phyloP scores from a whole-genome alignment of 2,113 vertebrate species.

The Gadus chalcogrammus region DNA sequence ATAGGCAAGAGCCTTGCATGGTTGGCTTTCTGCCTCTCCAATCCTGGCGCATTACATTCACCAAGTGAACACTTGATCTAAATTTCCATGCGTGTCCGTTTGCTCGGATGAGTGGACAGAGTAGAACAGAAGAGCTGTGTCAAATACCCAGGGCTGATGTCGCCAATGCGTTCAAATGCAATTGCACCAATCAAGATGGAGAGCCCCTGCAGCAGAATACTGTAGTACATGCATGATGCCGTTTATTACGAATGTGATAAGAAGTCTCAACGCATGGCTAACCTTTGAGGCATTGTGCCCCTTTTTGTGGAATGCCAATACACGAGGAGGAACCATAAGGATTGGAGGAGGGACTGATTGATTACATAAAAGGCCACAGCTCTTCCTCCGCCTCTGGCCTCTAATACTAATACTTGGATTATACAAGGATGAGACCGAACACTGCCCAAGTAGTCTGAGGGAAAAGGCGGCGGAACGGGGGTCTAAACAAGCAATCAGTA shows the following conservation, averaged over 20 bases:
- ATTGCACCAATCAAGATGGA: slow-evolving; percentile 53
- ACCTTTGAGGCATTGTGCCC: no score
- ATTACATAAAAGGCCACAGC: no score
- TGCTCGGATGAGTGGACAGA: slow-evolving; percentile 32
- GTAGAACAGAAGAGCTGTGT: slow-evolving; percentile 32
- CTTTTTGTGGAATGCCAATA: no score
- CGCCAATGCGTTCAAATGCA: slow-evolving; percentile 60
- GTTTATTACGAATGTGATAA: slow-evolving; percentile 4
- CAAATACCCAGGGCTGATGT: slow-evolving; percentile 46
- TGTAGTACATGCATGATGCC: slow-evolving; percentile 38
- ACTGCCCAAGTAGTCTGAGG: no score
- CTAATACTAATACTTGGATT: no score
- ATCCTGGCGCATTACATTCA: slow-evolving; percentile 17
- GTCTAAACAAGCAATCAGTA: neutral
- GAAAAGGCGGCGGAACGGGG: no score
- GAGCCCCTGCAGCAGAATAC: slow-evolving; percentile 25
- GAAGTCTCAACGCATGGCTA: no score
- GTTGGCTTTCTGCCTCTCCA: slow-evolving; percentile 16
- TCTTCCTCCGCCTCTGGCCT: no score
- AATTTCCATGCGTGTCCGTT: slow-evolving; percentile 43
- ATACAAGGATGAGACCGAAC: no score
- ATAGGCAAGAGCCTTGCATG: slow-evolving; percentile 21
- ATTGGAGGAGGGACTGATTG: no score
- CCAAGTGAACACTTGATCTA: slow-evolving; percentile 23
- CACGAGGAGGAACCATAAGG: no score